Percentiles rank a stretch among this genome's conserved stretches.
These are phyloP conservation scores for Promerops cafer DNA, from an alignment of 2,113 vertebrate genomes.

Conservation along the genomic window DNA sequence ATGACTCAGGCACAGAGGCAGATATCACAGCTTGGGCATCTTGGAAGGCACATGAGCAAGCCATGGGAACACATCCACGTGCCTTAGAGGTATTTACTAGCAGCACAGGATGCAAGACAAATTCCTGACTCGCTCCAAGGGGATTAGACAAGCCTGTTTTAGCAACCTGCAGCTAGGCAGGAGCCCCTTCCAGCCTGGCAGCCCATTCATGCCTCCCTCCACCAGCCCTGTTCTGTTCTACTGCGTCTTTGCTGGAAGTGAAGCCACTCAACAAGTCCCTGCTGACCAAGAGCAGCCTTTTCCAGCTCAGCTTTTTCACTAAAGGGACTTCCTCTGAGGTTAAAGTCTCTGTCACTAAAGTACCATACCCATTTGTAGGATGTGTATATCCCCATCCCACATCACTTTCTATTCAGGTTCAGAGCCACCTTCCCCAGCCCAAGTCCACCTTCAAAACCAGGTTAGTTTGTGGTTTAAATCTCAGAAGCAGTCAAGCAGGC, in stretches of 20 bases:
- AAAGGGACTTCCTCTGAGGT: background rate
- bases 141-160: background rate
- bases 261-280: slow-evolving; percentile 12
- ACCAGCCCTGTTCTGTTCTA: background rate
- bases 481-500: background rate
- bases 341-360: background rate
- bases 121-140: background rate
- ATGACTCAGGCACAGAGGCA: no score
- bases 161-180: background rate
- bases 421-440: background rate
- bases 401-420: background rate
- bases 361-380: background rate
- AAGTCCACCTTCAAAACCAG: background rate
- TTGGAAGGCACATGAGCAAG: background rate
- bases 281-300: background rate
- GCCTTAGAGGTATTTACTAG: background rate
- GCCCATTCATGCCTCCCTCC: background rate
- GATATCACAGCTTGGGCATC: background rate
- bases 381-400: rapidly evolving
- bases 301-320: background rate
- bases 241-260: background rate
- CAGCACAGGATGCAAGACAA: background rate
- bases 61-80: background rate
- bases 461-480: background rate
- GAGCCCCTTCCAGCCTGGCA: background rate